These are phyloP conservation scores for Micromussa lordhowensis DNA, from an alignment of 92 coral and sea anemone genomes.

Conservation along the genomic window DNA sequence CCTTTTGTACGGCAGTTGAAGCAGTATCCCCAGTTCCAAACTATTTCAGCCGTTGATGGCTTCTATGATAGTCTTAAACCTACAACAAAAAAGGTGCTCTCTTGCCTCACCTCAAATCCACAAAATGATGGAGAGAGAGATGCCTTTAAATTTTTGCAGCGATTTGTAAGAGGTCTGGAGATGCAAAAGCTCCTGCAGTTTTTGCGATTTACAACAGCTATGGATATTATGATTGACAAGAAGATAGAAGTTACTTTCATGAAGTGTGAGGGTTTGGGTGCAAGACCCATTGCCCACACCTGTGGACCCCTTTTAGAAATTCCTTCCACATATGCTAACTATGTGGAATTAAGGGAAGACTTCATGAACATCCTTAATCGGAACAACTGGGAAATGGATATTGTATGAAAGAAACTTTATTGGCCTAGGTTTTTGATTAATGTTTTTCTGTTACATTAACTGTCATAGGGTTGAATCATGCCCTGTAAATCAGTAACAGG, in stretches of 20 bases:
- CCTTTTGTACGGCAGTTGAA: too few species aligned
- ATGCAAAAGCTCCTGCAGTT: slow-evolving; percentile 16
- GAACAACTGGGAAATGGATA: slow-evolving; percentile 41
- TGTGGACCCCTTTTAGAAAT: slow-evolving; percentile 69
- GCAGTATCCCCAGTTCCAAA: too few species aligned
- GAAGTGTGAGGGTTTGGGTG: slow-evolving; percentile 19
- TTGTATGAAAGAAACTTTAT: neutral
- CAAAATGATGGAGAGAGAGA: slow-evolving; percentile 66
- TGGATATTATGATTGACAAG: slow-evolving; percentile 37
- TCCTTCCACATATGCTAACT: slow-evolving; percentile 57
- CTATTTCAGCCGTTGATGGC: too few species aligned
- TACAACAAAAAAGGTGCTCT: too few species aligned
- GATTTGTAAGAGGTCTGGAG: slow-evolving; percentile 63
- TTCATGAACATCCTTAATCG: slow-evolving; percentile 44
- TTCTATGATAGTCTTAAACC: too few species aligned
- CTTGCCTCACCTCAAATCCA: slow-evolving; percentile 22
- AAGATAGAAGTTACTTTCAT: slow-evolving; percentile 49
- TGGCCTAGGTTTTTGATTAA: neutral
- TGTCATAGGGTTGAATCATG: neutral
- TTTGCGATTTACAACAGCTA: slow-evolving; percentile 58
- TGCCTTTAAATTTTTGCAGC: slow-evolving; percentile 62
- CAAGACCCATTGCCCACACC: slow-evolving; percentile 64
- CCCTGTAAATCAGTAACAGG: too few species aligned
- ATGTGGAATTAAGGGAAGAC: slow-evolving; percentile 62
- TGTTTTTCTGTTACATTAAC: too few species aligned